A percentile compares a stretch with the other conserved stretches of the same genome.
Conservation (phyloP, 37 sponge, comb jelly and placozoan species). For the Agelas oroides region DNA sequence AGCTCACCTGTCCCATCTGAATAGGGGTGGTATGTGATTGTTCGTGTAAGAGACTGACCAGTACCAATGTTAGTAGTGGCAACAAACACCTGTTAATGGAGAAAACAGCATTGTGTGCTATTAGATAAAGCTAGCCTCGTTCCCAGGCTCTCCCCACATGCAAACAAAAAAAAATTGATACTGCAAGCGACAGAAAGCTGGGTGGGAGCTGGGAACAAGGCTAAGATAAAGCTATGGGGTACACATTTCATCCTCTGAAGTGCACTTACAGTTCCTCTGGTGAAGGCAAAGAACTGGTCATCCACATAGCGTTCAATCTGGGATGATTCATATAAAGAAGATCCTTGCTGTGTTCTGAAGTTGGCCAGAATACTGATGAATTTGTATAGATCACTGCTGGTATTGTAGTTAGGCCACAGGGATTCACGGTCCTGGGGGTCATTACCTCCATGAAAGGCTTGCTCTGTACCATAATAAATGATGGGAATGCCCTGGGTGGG, state of each 20-base stretch:
- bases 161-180: too few species aligned
- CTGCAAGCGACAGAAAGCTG: too few species aligned
- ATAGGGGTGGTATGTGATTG: constrained; percentile 88
- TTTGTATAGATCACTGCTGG: constrained; percentile 54
- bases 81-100: constrained; percentile 60
- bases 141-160: too few species aligned
- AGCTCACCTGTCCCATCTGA: constrained; percentile 64
- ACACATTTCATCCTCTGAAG: too few species aligned
- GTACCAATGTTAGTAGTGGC: constrained; percentile 77
- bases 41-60: constrained; percentile 45
- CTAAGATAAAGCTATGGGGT: too few species aligned
- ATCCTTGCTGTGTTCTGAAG: constrained; percentile 53
- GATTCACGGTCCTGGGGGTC: constrained; percentile 72
- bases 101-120: background rate
- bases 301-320: constrained; percentile 83
- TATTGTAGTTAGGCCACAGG: constrained; percentile 77
- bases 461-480: constrained; percentile 88
- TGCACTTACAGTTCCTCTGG: constrained; percentile 64
- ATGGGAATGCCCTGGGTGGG: constrained; percentile 82
- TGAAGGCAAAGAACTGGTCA: constrained; percentile 83
- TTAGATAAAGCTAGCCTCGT: too few species aligned
- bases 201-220: too few species aligned
- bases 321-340: constrained; percentile 22
- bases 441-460: constrained; percentile 65
- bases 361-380: constrained; percentile 46